Base-by-base conservation (phyloP, 2,113 vertebrate species). In the Cinclus mexicanus region DNA sequence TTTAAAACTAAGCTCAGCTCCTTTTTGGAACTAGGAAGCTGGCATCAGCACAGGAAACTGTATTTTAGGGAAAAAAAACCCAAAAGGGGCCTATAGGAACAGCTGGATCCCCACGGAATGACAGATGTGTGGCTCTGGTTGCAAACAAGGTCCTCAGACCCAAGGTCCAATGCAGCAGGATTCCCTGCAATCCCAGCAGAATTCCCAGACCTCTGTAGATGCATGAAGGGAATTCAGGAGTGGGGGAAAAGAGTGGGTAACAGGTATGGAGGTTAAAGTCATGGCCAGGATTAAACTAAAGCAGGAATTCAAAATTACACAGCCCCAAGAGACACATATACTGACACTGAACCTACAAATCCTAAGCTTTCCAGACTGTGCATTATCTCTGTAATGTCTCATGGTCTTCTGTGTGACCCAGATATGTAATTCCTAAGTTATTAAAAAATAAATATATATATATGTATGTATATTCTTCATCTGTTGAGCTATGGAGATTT, bases 1-100 rank as follows among this genome's bases (percentile, higher is more conserved):
- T 89, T 84, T 72, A 77, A 90, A 94, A 91, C 39, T 74, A 42
- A 91, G 50, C 46, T 93, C 68, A 83, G 29, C 39, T 88, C 55
- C 42, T 59, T 87, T 88, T 56, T 74, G 55, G 50, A 95, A 39
- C 50, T 47, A 70, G 70, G 25, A 83, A 88, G 42, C 81, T 87
- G 84, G 68, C 64, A 90, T 64, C 59, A 83, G 83, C 46, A 82
- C 81, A 95, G 81, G 65, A 93, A 96, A 93, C 28, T 42, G 46
- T 35, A 31, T 63, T 49, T 63, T 57, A 87, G n/a, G 42, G 57
- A 14, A 92, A 91, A 50, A 29, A 60, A 42, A 5, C 10, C 55
- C 49, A 53, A 83, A 83, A 95, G 70, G 44, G 28, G 53, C 35
- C 86, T 69, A 44, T 18, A 49, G 60, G 61, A 50, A 94, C 55